A percentile compares a stretch with the other conserved stretches of the same genome.
These are phyloP conservation scores for Linhomoeus sp. DNA, from an alignment of 2,888 invertebrate genomes.

Conservation along the genomic window DNA sequence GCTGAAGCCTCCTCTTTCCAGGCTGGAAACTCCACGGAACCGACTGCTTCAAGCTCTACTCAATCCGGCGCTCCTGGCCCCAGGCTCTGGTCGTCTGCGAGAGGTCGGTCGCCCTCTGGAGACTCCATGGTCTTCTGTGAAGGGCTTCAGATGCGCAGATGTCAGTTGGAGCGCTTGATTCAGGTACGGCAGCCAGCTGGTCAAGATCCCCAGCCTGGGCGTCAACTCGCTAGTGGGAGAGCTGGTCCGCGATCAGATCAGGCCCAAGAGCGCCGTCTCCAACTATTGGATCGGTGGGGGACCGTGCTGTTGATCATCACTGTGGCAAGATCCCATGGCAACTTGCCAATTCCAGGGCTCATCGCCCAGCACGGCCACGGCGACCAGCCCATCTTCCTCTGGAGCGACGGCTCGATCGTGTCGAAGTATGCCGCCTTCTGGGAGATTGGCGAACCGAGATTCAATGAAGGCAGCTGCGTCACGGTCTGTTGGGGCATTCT, in stretches of 20 bases:
- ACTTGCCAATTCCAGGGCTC: conserved; percentile 9
- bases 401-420: conserved; percentile 24
- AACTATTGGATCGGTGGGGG: conserved; percentile 19
- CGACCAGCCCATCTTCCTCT: conserved; percentile 16
- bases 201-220: conserved; percentile 65
- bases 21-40: conserved; percentile 20
- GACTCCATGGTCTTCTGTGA: not conserved
- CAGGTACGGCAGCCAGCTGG: conserved; percentile 84
- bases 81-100: conserved; percentile 22
- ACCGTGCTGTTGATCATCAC: not conserved
- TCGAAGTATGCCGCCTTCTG: conserved; percentile 47
- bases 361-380: conserved; percentile 8
- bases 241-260: conserved; percentile 40
- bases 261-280: conserved; percentile 8
- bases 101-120: conserved; percentile 10
- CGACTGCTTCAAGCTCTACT: conserved; percentile 19
- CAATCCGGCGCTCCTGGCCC: conserved; percentile 21
- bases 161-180: conserved; percentile 12
- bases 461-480: conserved; percentile 70
- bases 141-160: not conserved
- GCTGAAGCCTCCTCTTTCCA: not conserved
- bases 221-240: conserved; percentile 76
- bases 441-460: conserved; percentile 70
- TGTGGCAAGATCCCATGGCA: not conserved
- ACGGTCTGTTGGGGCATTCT: conserved; percentile 24